These are phyloP conservation scores for Drosophila sulfurigaster DNA, from an alignment of 1,140 invertebrate genomes.

Conservation along the genomic window DNA sequence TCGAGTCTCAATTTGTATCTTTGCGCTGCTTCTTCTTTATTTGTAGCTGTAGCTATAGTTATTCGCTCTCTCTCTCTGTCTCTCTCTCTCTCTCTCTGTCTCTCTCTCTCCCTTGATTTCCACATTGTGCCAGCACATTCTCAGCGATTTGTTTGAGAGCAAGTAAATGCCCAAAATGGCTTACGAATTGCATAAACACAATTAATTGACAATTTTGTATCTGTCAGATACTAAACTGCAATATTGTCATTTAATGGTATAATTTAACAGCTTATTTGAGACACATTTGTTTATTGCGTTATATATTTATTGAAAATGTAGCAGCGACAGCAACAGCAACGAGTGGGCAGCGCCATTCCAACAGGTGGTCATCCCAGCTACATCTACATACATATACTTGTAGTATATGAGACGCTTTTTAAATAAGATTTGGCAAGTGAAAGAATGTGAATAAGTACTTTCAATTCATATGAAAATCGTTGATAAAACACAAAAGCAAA, in stretches of 20 bases:
- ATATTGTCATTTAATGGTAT: not conserved
- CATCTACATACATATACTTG: no score
- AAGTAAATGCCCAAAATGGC: constrained; percentile 33
- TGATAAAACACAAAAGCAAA: no score
- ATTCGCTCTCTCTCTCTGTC: constrained; percentile 9
- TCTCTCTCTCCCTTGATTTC: not conserved
- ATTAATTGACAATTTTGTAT: constrained; percentile 3
- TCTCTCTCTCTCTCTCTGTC: not conserved
- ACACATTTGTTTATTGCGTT: not conserved
- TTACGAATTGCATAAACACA: constrained; percentile 29
- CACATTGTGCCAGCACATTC: constrained; percentile 43
- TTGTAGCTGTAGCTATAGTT: constrained; percentile 6
- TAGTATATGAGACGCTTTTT: no score
- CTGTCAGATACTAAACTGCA: not conserved
- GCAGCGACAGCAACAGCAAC: not conserved
- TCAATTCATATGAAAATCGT: no score
- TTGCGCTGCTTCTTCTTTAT: not conserved
- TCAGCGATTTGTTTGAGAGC: constrained; percentile 24
- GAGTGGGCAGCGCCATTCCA: not conserved
- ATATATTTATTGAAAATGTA: not conserved
- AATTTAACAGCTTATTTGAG: not conserved
- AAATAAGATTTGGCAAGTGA: no score
- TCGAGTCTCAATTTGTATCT: constrained; percentile 2
- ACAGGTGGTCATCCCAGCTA: not conserved
- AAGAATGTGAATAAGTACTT: no score